Evolutionary conservation across 2,797 vertebrate genomes (phyloP).

Genomic region (Leucoraja ocellata): DNA sequence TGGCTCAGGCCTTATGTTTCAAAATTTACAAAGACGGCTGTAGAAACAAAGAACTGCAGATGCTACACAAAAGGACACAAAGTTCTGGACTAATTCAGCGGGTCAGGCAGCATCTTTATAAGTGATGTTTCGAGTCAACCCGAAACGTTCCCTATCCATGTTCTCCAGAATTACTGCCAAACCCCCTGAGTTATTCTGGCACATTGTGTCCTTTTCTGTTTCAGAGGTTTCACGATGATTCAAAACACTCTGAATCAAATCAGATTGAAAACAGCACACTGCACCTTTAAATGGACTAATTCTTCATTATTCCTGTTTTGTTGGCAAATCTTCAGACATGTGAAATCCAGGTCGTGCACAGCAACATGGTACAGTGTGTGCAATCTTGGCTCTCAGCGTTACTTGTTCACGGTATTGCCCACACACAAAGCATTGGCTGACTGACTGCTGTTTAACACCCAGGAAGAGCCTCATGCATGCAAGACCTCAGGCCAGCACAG

Average conservation of each 20-base stretch:
- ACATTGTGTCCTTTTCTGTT: too few relatives aligned
- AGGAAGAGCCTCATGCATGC: constrained; percentile 40
- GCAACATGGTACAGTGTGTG: not conserved
- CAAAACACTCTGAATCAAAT: not conserved
- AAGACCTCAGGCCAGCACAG: constrained; percentile 41
- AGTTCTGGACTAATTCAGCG: too few relatives aligned
- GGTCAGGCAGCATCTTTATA: too few relatives aligned
- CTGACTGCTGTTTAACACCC: constrained; percentile 41
- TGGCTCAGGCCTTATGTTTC: not conserved
- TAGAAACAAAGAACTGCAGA: too few relatives aligned
- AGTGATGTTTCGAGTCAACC: too few relatives aligned
- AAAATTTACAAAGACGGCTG: not conserved
- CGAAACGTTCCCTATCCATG: too few relatives aligned
- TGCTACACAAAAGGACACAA: too few relatives aligned
- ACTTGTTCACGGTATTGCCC: constrained; percentile 33
- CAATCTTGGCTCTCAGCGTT: constrained; percentile 19
- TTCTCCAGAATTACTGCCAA: too few relatives aligned
- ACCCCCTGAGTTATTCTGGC: too few relatives aligned
- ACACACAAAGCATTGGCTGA: constrained; percentile 37
- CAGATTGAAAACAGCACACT: not conserved
- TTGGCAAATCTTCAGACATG: not conserved
- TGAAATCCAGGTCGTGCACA: not conserved
- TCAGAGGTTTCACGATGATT: not conserved
- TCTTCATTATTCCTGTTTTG: not conserved
- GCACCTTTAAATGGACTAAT: not conserved